phyloP scores from a whole-genome alignment of 2,797 vertebrate species.

The Gastrophryne carolinensis region DNA sequence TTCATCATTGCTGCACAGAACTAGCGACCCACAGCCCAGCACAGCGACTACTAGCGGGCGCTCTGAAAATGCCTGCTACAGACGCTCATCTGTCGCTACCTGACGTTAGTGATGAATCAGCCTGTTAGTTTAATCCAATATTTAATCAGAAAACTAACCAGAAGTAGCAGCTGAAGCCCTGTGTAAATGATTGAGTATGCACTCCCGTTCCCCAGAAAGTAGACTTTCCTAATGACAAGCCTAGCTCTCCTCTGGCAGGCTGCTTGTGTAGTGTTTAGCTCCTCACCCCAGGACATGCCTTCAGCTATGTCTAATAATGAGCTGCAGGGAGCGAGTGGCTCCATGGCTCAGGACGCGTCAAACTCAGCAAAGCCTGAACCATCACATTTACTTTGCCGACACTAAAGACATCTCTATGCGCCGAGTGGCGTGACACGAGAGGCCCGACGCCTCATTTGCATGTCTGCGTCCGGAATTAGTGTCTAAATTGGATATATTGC shows the following conservation, averaged over 20 bases:
- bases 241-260: neutral
- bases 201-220: constrained; percentile 25
- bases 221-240: constrained; percentile 5
- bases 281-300: constrained; percentile 31
- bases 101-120: too few relatives aligned
- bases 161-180: neutral
- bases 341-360: neutral
- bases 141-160: neutral
- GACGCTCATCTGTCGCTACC: too few relatives aligned
- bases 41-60: too few relatives aligned
- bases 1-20: too few relatives aligned
- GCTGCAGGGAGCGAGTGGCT: constrained; percentile 9
- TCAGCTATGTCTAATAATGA: constrained; percentile 29
- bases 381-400: neutral
- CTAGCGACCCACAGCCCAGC: too few relatives aligned
- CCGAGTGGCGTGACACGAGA: neutral
- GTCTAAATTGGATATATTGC: constrained; percentile 30
- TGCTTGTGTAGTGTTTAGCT: constrained; percentile 18
- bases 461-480: constrained; percentile 3
- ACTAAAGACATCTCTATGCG: constrained; percentile 25
- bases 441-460: constrained; percentile 23
- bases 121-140: too few relatives aligned
- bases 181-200: constrained; percentile 8
- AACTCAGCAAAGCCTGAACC: neutral
- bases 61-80: too few relatives aligned